Evolutionary conservation across 2,113 vertebrate species (phyloP).

Genomic region (Cottus gobio): DNA sequence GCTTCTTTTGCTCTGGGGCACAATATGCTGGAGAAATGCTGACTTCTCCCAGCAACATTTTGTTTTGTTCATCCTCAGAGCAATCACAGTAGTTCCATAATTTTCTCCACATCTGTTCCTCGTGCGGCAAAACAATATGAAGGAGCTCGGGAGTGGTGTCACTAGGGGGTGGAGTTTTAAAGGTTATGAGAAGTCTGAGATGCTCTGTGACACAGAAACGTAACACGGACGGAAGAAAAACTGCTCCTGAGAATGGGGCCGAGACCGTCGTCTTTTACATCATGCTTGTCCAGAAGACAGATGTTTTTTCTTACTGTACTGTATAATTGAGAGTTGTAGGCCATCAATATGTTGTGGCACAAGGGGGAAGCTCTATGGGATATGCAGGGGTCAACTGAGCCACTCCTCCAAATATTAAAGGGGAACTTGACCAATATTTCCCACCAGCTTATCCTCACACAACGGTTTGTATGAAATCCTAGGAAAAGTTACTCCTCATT

Average conservation of each 20-base stretch:
- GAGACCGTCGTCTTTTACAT: not conserved
- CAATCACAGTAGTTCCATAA: constrained; percentile 54
- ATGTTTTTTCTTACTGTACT: too few species aligned
- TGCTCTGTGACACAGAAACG: not conserved
- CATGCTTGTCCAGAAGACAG: too few species aligned
- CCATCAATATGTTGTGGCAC: not conserved
- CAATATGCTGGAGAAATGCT: constrained; percentile 60
- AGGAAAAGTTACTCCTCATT: not conserved
- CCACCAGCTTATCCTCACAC: too few species aligned
- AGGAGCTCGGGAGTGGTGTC: constrained; percentile 17
- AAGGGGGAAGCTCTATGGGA: not conserved
- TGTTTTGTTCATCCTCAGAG: constrained; percentile 70
- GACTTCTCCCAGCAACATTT: constrained; percentile 59
- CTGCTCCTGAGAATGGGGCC: not conserved
- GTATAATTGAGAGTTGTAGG: not conserved
- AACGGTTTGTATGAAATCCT: not conserved
- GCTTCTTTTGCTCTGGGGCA: constrained; percentile 62
- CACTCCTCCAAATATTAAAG: not conserved
- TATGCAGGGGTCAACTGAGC: not conserved
- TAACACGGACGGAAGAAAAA: not conserved
- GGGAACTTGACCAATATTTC: not conserved
- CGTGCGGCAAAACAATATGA: constrained; percentile 40
- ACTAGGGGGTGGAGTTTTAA: constrained; percentile 9
- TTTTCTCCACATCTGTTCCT: constrained; percentile 70
- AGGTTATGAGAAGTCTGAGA: constrained; percentile 13